Conservation (phyloP, 2,113 vertebrate genomes). For the Anas platyrhynchos region DNA sequence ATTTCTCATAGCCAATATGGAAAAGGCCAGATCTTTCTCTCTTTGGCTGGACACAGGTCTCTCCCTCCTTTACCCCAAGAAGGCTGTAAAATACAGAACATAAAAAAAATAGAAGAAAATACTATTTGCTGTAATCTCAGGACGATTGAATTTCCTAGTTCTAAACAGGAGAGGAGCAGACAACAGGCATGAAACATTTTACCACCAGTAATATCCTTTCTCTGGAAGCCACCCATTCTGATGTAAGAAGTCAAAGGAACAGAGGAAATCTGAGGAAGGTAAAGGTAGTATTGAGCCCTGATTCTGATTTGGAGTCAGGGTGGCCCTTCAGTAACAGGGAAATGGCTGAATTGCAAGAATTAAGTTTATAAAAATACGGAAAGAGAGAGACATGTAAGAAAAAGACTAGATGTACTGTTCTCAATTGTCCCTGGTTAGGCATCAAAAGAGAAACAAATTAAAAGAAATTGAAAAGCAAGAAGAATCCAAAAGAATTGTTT, state of each 20-base stretch:
- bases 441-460: conserved; percentile 68
- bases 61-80: fast-evolving
- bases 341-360: conserved; percentile 55
- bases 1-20: not conserved
- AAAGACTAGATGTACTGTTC: conserved; percentile 47
- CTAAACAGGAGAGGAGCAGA: not conserved
- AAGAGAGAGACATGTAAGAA: conserved; percentile 22
- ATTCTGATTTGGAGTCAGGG: conserved; percentile 34
- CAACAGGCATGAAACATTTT: not conserved
- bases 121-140: not conserved
- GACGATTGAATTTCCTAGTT: not conserved
- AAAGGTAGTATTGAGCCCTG: conserved; percentile 52
- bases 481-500: conserved; percentile 25
- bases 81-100: not conserved
- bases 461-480: conserved; percentile 57
- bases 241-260: not conserved
- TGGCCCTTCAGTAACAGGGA: conserved; percentile 32
- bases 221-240: not conserved
- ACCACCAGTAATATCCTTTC: not conserved
- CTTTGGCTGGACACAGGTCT: not conserved
- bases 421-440: conserved; percentile 49
- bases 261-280: conserved; percentile 58
- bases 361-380: conserved; percentile 48
- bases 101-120: not conserved
- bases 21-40: not conserved